A percentile compares a stretch with the other conserved stretches of the same genome.
phyloP scores from a whole-genome alignment of 2,888 invertebrate genomes.

The Synergus laeviventris region DNA sequence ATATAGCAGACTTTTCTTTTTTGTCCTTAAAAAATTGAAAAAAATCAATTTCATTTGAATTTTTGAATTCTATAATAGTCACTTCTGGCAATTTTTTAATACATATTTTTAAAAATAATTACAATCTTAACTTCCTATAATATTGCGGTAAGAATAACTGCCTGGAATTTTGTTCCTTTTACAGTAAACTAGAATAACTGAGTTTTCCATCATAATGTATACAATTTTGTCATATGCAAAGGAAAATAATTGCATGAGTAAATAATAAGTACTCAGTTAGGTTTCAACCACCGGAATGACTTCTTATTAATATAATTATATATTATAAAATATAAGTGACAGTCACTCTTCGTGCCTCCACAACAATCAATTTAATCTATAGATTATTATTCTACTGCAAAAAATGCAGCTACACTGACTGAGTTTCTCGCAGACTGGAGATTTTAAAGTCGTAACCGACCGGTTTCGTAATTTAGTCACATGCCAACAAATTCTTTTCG shows the following conservation, averaged over 20 bases:
- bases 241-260: not conserved
- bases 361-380: not conserved
- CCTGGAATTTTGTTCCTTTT: not conserved
- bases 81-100: too few relatives aligned
- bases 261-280: not conserved
- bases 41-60: not conserved
- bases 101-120: not conserved
- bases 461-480: not conserved
- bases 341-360: not conserved
- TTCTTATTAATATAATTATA: slow-evolving; percentile 5
- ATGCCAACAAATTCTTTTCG: too few relatives aligned
- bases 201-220: not conserved
- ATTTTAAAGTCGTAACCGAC: not conserved
- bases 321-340: not conserved
- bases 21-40: not conserved
- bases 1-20: not conserved
- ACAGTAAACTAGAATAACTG: not conserved
- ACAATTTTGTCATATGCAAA: not conserved
- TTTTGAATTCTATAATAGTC: not conserved
- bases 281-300: not conserved
- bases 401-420: not conserved
- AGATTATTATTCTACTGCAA: not conserved
- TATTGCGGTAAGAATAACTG: not conserved
- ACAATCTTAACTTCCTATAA: not conserved
- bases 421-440: too few relatives aligned